These are phyloP conservation scores for Ptychoptera contaminata DNA, from an alignment of 2,888 invertebrate genomes.

Conservation along the genomic window DNA sequence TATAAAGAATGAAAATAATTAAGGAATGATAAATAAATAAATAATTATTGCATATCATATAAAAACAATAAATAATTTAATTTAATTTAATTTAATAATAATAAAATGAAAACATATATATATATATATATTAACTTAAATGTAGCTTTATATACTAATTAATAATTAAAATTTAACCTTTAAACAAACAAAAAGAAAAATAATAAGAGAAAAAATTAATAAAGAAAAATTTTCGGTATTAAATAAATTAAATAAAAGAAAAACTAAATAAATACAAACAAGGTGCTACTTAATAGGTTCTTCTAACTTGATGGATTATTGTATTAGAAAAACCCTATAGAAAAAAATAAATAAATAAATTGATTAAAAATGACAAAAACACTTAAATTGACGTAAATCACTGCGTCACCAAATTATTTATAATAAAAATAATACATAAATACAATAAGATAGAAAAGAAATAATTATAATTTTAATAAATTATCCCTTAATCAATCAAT, in stretches of 20 bases:
- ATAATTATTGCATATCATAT: background rate
- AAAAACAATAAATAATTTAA: background rate
- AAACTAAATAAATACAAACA: background rate
- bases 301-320: background rate
- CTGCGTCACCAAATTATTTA: too few species aligned
- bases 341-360: too few species aligned
- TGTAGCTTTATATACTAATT: slow-evolving; percentile 9
- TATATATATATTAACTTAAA: slow-evolving; percentile 3
- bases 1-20: background rate
- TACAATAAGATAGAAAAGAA: too few species aligned
- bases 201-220: slow-evolving; percentile 1
- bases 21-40: background rate
- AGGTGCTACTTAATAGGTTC: background rate
- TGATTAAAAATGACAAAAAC: too few species aligned
- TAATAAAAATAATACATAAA: too few species aligned
- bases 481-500: too few species aligned
- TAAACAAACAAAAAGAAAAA: slow-evolving; percentile 8
- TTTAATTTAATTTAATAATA: background rate
- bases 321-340: background rate
- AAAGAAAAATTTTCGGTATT: too few species aligned
- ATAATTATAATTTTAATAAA: too few species aligned
- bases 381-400: too few species aligned
- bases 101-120: too few species aligned
- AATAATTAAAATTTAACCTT: slow-evolving; percentile 7
- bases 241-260: background rate